Conservation (phyloP, 2,113 vertebrate species). For the Pterocles gutturalis region DNA sequence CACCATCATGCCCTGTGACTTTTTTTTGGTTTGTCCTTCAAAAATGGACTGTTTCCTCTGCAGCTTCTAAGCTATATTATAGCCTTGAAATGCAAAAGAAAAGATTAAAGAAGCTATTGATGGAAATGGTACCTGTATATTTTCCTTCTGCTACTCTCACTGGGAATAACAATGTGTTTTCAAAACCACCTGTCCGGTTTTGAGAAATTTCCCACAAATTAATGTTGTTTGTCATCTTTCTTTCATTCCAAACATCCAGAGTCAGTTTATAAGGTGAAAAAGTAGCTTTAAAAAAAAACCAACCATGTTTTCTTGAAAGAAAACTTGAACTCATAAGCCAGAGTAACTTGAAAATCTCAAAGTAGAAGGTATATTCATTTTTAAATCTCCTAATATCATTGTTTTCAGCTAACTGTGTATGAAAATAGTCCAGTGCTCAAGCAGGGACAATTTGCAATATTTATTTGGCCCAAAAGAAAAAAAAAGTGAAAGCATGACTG, state of each 20-base stretch:
- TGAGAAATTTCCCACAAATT: neutral
- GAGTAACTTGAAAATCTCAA: neutral
- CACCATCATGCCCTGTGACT: too few species aligned
- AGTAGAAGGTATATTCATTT: neutral
- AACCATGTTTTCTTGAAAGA: neutral
- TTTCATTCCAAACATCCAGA: neutral
- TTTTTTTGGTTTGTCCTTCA: neutral
- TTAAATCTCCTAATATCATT: accelerated
- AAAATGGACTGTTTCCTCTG: neutral
- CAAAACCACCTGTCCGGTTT: neutral
- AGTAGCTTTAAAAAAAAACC: neutral
- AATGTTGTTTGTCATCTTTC: neutral
- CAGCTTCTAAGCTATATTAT: neutral
- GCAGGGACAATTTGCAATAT: neutral
- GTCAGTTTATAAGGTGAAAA: neutral
- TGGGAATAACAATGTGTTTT: neutral
- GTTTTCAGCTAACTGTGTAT: neutral
- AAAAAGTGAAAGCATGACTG: neutral
- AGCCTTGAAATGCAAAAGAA: neutral
- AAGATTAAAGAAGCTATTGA: neutral
- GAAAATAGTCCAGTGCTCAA: neutral
- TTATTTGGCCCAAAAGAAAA: neutral
- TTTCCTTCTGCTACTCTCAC: neutral
- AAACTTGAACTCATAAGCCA: neutral
- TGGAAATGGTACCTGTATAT: neutral